A percentile compares a stretch with the other conserved stretches of the same genome.
Evolutionary conservation across 2,888 invertebrate species (phyloP).

Genomic region (Cheilosia impressa): DNA sequence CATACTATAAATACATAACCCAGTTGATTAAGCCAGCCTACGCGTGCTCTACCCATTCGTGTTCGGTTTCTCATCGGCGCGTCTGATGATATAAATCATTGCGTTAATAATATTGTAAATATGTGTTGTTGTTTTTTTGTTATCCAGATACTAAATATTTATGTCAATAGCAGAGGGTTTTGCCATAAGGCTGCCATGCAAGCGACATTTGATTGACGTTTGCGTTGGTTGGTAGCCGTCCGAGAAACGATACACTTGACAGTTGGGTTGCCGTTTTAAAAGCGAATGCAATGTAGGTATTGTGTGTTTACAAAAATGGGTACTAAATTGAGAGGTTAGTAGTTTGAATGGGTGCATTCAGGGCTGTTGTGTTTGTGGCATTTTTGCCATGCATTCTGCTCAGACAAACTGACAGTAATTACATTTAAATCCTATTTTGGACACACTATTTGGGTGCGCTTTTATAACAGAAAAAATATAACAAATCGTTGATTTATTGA

Average conservation of each 20-base stretch:
- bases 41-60: constrained; percentile 41
- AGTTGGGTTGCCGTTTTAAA: constrained; percentile 8
- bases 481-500: no score
- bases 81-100: constrained; percentile 48
- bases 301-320: no score
- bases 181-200: constrained; percentile 25
- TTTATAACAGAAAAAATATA: no score
- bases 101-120: constrained; percentile 52
- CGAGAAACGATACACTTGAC: constrained; percentile 52
- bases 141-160: constrained; percentile 26
- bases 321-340: no score
- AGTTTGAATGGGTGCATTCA: no score
- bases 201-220: constrained; percentile 57
- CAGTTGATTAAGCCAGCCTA: constrained; percentile 58
- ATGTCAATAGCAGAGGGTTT: constrained; percentile 12
- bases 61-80: constrained; percentile 22
- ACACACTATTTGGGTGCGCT: no score
- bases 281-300: no score
- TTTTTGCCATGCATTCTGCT: no score
- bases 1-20: background rate
- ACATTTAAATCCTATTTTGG: no score
- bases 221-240: constrained; percentile 48
- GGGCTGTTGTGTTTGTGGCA: no score
- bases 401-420: no score
- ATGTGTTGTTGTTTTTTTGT: background rate